Evolutionary conservation across 2,113 vertebrate genomes (phyloP), one percentile per base, ranked within the genome.

Genomic region (Notothenia coriiceps): DNA sequence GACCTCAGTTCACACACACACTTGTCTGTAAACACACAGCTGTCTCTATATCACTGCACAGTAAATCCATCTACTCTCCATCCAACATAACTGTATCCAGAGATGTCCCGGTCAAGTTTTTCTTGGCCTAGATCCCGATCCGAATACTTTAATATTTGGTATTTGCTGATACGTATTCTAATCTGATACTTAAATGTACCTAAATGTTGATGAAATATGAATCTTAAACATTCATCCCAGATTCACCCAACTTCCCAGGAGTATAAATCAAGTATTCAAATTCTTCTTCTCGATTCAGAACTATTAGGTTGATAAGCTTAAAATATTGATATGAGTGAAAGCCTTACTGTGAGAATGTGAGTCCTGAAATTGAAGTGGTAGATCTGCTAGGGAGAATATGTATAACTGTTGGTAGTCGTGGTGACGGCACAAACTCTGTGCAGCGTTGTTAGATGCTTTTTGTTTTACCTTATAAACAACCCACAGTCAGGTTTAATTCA

Each of bases 11-110:
- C n/a, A 66, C 6, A 66, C 66, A 66, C n/a, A 52, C 60, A 65
- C 66, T 69, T 44, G 50, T 70, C 52, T 79, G 61, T 82, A 80
- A 87, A 85, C 54, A 85, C 54, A 68, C 65, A 79, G 61, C 49
- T 74, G 73, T 62, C 44, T 79, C 57, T 56, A 20, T 76, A 75
- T 70, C 52, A 51, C 80, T 33, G 47, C 46, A 40, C 13, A 51
- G 17, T 43, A 65, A 79, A 80, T 64, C 49, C 20, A 6, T 73
- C 12, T 61, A 59, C 29, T 29, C 22, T 29, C 29, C 35, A 7
- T 69, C 14, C 44, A 29, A 29, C 29, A 29, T 3, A 29, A 29
- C 29, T 29, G 29, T 4, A 61, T 56, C 11, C 7, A 17, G n/a
- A 47, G 20, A 55, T 18, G 15, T 33, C 44, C 51, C 4, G 5